Percentiles rank a stretch among this genome's conserved stretches.
phyloP scores from a whole-genome alignment of 2,888 invertebrate genomes.

The Epinotia brunnichana region DNA sequence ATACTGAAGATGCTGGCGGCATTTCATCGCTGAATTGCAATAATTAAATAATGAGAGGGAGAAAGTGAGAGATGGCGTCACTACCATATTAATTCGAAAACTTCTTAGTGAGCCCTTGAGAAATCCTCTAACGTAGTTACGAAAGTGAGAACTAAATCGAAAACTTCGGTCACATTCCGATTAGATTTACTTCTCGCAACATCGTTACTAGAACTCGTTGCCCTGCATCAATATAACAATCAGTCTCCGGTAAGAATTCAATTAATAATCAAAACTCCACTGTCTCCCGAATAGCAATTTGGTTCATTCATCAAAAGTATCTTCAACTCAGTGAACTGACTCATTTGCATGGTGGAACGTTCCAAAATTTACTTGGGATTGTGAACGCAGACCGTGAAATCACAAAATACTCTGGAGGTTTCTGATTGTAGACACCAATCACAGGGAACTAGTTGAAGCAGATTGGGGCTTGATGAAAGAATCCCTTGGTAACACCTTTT shows the following conservation, averaged over 20 bases:
- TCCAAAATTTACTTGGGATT: constrained; percentile 21
- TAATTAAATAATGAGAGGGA: not conserved
- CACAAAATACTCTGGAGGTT: constrained; percentile 34
- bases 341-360: constrained; percentile 36
- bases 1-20: too few species aligned
- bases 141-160: not conserved
- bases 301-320: constrained; percentile 38
- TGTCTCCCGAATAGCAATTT: constrained; percentile 37
- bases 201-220: not conserved
- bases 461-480: constrained; percentile 36
- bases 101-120: not conserved
- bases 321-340: constrained; percentile 28
- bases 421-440: constrained; percentile 38
- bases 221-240: constrained; percentile 27
- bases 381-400: constrained; percentile 35
- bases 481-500: constrained; percentile 39
- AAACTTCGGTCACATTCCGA: not conserved
- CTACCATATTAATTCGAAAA: not conserved
- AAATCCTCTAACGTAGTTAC: not conserved
- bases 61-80: not conserved
- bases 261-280: constrained; percentile 37
- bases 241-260: constrained; percentile 29
- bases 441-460: constrained; percentile 30
- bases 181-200: not conserved
- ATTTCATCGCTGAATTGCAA: too few species aligned